Conservation (phyloP, 1,140 invertebrate genomes). For the Drosophila takahashii region DNA sequence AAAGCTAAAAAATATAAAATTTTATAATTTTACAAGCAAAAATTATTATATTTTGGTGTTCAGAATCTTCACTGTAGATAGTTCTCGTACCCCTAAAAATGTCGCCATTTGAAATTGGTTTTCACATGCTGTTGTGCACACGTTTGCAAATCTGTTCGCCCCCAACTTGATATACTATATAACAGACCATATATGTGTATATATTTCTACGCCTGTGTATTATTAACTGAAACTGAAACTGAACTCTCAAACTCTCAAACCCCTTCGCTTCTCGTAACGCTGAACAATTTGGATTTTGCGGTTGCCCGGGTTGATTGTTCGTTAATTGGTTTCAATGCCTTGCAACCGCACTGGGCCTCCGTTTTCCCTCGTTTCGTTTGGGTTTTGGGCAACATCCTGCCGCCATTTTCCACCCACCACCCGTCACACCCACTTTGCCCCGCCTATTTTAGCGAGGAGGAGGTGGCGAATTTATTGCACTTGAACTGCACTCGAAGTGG, state of each 20-base stretch:
- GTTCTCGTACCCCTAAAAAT: neutral
- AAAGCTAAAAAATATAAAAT: no score
- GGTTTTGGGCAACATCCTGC: conserved; percentile 37
- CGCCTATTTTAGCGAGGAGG: neutral
- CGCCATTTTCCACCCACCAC: neutral
- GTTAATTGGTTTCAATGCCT: conserved; percentile 79
- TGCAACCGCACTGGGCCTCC: conserved; percentile 60
- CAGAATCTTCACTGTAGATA: no score
- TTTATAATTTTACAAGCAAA: no score
- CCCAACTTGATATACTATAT: conserved; percentile 7
- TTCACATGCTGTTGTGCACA: conserved; percentile 11
- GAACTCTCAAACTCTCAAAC: neutral
- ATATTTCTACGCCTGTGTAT: conserved; percentile 3
- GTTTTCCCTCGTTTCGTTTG: conserved; percentile 37
- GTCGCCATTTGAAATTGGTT: conserved; percentile 22
- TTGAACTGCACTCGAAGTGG: conserved; percentile 53
- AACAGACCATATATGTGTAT: neutral
- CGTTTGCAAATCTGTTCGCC: conserved; percentile 4
- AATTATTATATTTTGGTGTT: no score
- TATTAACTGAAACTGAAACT: conserved; percentile 32
- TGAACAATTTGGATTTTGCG: conserved; percentile 75
- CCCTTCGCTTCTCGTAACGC: conserved; percentile 10
- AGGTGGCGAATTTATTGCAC: conserved; percentile 36
- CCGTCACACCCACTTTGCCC: neutral
- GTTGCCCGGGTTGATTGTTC: conserved; percentile 77